Base-by-base conservation (phyloP, 2,113 vertebrate genomes). In the Microcebus ravelobensis region DNA sequence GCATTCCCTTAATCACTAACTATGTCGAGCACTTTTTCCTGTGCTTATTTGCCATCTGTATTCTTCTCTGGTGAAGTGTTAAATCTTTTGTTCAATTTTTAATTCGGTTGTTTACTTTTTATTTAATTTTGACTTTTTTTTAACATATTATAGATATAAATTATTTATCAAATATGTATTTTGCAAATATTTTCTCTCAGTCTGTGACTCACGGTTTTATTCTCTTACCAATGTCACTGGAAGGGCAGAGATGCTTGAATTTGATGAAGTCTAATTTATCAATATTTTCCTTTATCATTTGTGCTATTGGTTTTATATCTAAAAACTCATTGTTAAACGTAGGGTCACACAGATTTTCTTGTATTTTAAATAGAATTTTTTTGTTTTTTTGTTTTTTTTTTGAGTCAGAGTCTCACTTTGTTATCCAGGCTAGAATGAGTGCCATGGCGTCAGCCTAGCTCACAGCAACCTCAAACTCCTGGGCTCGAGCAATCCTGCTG, bases 201-300 rank as follows among this genome's bases (percentile, higher is more conserved):
- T 59, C 13, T 42, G 6, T 48, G 39, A 8, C 27, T 70, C 88
- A 65, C 23, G 4, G 48, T 82, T 95, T 48, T 27, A 50, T 95
- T 83, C 5, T 82, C 45, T 87, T 84, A 31, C 10, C 31, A 48
- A 6, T 91, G 36, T 88, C 31, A 86, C 34, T 94, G 25, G 73
- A 90, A 93, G 42, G 81, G 15, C 36, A 93, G 42, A 96, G 59
- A 76, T 59, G 88, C 23, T 91, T 80, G 81, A 59, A 88, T 79
- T 94, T 93, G 71, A 48, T 76, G 8, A 93, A 93, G 71, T 80
- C 36, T 23, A 91, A 0, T 59, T 85, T 94, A 77, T 36, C 27
- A 84, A 0, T 27, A 63, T 94, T 57, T 48, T 85, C 13, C 45
- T 70, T 68, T 17, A 4, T 76, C 14, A 0, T 76, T 63, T 94